These are phyloP conservation scores for Philotrypesis tridentata DNA, from an alignment of 1,140 invertebrate genomes.

Conservation along the genomic window DNA sequence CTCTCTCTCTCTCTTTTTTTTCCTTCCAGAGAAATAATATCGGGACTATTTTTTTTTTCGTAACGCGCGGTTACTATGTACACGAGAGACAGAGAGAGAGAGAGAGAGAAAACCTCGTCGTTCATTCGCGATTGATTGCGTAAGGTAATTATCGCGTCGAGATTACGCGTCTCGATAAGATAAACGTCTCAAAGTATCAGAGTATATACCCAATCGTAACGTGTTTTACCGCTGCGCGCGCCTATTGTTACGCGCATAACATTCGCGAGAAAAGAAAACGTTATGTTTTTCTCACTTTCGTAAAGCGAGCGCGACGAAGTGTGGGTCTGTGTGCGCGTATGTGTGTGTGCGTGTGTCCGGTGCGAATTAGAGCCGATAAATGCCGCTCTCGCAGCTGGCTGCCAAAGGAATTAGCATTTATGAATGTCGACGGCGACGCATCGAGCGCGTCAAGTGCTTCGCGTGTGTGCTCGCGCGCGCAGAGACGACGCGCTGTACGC, in stretches of 20 bases:
- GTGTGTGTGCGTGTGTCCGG: too few relatives aligned
- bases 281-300: too few relatives aligned
- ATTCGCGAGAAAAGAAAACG: too few relatives aligned
- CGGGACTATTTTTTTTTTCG: not conserved
- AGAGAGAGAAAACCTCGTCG: not conserved
- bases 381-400: not conserved
- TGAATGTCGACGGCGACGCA: conserved; percentile 35
- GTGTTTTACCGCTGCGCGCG: too few relatives aligned
- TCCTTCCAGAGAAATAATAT: not conserved
- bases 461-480: too few relatives aligned
- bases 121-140: not conserved
- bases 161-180: not conserved
- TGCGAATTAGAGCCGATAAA: conserved; percentile 35
- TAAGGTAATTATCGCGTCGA: not conserved
- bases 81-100: too few relatives aligned
- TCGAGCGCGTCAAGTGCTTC: conserved; percentile 33
- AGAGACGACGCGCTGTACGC: too few relatives aligned
- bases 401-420: conserved; percentile 45
- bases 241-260: too few relatives aligned
- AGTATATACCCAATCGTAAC: not conserved
- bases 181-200: not conserved
- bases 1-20: not conserved
- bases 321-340: too few relatives aligned
- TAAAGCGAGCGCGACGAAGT: not conserved
- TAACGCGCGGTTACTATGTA: too few relatives aligned